A percentile compares a stretch with the other conserved stretches of the same genome.
These are phyloP conservation scores for Pholis gunnellus DNA, from an alignment of 2,113 vertebrate genomes.

Conservation along the genomic window DNA sequence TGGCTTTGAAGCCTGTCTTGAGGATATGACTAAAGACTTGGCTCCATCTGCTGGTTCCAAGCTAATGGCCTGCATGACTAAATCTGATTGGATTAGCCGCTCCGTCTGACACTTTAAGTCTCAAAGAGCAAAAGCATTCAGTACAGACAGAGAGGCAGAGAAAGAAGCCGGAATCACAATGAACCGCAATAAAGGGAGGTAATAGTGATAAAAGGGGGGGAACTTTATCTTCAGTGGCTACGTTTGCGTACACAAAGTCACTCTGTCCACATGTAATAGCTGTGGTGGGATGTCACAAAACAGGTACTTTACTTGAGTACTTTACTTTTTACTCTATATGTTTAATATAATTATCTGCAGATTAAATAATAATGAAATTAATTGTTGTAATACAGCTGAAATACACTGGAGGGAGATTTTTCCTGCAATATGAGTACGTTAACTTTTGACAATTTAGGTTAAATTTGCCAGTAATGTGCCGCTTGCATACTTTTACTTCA, in stretches of 20 bases:
- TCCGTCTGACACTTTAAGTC: conserved; percentile 60
- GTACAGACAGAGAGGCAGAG: not conserved
- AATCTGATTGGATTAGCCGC: conserved; percentile 65
- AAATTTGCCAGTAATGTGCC: not conserved
- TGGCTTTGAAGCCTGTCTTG: conserved; percentile 62
- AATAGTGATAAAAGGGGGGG: not conserved
- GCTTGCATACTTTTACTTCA: not conserved
- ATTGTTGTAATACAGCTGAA: not conserved
- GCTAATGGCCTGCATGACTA: conserved; percentile 68
- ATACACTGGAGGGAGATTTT: not conserved
- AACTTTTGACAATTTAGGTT: not conserved
- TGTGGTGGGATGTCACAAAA: not conserved
- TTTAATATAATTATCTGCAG: not conserved
- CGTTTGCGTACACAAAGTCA: not conserved
- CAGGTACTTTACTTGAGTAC: not conserved
- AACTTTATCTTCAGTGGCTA: not conserved
- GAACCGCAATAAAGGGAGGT: not conserved
- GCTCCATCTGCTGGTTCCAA: conserved; percentile 73
- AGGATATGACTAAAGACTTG: conserved; percentile 70
- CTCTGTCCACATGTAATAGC: not conserved
- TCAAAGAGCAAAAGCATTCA: conserved; percentile 47
- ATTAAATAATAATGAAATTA: not conserved
- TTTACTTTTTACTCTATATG: too few species aligned
- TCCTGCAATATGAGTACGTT: not conserved
- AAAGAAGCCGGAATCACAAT: conserved; percentile 14